Percentiles rank a stretch among this genome's conserved stretches.
Conservation (phyloP, 2,113 vertebrate species). For the Rhea americana region DNA sequence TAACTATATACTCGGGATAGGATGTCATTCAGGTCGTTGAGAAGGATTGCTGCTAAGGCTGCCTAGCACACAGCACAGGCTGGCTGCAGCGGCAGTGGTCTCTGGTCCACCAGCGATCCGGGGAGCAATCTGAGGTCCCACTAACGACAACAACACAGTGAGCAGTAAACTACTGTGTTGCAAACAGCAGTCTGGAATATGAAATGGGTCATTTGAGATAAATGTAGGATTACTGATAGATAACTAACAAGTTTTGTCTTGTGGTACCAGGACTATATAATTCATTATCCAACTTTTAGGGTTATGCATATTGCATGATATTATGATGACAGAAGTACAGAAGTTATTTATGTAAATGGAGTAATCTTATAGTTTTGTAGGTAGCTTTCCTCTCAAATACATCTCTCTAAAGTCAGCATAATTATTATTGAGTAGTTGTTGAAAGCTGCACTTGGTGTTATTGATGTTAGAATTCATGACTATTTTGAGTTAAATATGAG, state of each 20-base stretch:
- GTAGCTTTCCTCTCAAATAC: slow-evolving; percentile 13
- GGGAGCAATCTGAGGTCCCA: background rate
- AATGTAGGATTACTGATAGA: background rate
- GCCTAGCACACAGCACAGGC: background rate
- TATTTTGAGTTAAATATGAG: slow-evolving; percentile 18
- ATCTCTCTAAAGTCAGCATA: background rate
- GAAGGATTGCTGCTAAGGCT: background rate
- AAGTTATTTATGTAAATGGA: slow-evolving; percentile 40
- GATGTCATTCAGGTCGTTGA: background rate
- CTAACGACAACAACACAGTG: background rate
- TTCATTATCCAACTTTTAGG: background rate
- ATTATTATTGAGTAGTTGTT: slow-evolving; percentile 30
- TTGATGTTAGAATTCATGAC: slow-evolving; percentile 31
- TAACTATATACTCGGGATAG: fast-evolving
- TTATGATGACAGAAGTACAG: background rate
- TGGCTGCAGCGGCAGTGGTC: fast-evolving
- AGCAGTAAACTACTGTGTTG: background rate
- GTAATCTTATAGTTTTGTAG: slow-evolving; percentile 25
- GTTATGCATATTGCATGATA: background rate
- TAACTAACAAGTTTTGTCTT: background rate
- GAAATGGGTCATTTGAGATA: background rate
- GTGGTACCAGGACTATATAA: background rate
- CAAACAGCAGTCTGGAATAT: background rate
- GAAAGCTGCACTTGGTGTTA: slow-evolving; percentile 52
- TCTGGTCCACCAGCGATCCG: background rate